phyloP scores from a whole-genome alignment of 2,888 invertebrate species.

The Nomada fucata region DNA sequence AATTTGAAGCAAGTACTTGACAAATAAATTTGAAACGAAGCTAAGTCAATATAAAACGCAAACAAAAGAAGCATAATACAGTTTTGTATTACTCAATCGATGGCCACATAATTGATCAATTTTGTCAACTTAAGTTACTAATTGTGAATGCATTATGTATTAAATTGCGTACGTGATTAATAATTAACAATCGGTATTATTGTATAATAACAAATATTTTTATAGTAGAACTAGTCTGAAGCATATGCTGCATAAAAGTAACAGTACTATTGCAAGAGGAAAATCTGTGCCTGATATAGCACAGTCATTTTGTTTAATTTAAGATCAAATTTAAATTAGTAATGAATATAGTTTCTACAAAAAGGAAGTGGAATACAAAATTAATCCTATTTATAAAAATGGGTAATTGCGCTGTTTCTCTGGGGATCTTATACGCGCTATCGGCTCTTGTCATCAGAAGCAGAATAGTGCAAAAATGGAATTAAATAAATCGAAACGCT shows the following conservation, averaged over 20 bases:
- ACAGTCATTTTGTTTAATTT: neutral
- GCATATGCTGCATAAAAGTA: neutral
- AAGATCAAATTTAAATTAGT: neutral
- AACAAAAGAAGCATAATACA: no score
- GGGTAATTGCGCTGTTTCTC: neutral
- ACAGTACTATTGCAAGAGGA: neutral
- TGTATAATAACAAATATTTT: neutral
- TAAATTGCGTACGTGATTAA: neutral
- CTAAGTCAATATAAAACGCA: no score
- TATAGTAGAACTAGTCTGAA: neutral
- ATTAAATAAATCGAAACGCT: neutral
- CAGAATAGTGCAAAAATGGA: neutral
- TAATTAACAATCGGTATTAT: neutral
- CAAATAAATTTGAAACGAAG: no score
- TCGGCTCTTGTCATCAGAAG: neutral
- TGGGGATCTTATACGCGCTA: neutral
- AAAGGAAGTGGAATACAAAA: neutral
- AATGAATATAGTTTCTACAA: neutral
- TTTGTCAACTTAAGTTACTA: no score
- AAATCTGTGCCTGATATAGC: neutral
- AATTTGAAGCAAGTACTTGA: no score
- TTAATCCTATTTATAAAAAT: neutral
- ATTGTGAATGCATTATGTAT: neutral
- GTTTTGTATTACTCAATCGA: no score
- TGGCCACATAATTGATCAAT: neutral